A percentile compares a stretch with the other conserved stretches of the same genome.
These are phyloP conservation scores for Baccha elongata DNA, from an alignment of 2,888 invertebrate genomes.

Conservation along the genomic window DNA sequence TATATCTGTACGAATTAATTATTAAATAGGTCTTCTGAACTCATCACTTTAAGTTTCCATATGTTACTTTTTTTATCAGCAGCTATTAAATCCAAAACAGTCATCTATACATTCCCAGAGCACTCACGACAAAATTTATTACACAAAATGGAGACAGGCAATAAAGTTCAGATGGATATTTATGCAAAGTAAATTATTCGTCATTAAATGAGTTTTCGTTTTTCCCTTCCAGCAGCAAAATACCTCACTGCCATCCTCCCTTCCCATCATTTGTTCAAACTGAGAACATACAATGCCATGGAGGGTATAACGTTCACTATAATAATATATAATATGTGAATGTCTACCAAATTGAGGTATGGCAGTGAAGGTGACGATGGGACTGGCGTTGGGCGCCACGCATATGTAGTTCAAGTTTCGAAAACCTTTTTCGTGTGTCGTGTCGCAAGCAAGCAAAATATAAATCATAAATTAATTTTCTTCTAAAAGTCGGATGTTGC, in stretches of 20 bases:
- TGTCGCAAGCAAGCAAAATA: conserved; percentile 57
- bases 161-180: conserved; percentile 65
- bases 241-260: conserved; percentile 29
- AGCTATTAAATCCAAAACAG: not conserved
- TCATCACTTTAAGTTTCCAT: no score
- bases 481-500: conserved; percentile 39
- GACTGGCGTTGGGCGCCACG: conserved; percentile 9
- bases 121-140: conserved; percentile 49
- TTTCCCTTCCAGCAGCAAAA: conserved; percentile 5
- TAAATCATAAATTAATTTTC: conserved; percentile 71
- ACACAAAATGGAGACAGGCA: conserved; percentile 64
- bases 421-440: conserved; percentile 21
- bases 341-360: not conserved
- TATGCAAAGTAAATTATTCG: conserved; percentile 73
- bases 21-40: no score
- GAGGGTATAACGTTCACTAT: not conserved
- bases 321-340: not conserved
- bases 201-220: conserved; percentile 66
- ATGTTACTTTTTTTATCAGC: not conserved
- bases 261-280: not conserved
- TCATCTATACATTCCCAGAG: not conserved
- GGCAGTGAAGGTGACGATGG: not conserved
- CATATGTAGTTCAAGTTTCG: conserved; percentile 46
- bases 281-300: not conserved
- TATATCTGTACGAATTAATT: no score